These are phyloP conservation scores for Allacma fusca DNA, from an alignment of 2,888 invertebrate genomes.

Conservation along the genomic window DNA sequence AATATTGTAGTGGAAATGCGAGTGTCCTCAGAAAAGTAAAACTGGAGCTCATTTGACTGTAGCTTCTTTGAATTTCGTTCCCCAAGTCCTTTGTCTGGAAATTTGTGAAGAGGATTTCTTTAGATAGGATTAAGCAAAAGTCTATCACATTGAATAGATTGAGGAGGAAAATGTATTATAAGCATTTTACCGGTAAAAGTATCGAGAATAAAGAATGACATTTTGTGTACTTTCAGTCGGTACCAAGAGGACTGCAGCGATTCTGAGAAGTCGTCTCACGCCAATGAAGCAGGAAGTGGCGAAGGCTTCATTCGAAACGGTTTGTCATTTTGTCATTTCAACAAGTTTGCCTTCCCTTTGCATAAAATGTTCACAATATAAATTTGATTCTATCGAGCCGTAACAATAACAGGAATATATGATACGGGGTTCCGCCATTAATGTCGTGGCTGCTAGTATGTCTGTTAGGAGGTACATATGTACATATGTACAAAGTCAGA, in stretches of 20 bases:
- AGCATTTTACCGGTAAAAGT: background rate
- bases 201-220: conserved; percentile 34
- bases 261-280: conserved; percentile 61
- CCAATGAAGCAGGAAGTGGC: conserved; percentile 61
- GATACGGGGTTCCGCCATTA: too few relatives aligned
- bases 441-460: too few relatives aligned
- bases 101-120: too few relatives aligned
- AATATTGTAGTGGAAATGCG: too few relatives aligned
- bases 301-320: conserved; percentile 61
- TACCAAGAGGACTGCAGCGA: conserved; percentile 62
- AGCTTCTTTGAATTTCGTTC: too few relatives aligned
- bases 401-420: too few relatives aligned
- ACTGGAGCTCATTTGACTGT: too few relatives aligned
- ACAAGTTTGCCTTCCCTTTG: background rate
- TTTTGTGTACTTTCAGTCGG: conserved; percentile 54
- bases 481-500: too few relatives aligned
- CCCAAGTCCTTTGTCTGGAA: too few relatives aligned
- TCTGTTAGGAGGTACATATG: too few relatives aligned
- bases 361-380: conserved; percentile 21
- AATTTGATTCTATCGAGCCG: background rate
- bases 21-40: too few relatives aligned
- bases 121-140: background rate
- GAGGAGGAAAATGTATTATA: background rate
- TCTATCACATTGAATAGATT: background rate
- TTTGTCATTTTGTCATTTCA: conserved; percentile 51